Evolutionary conservation across 64 coral and sea anemone genomes (phyloP).

Genomic region (Montipora foliosa): DNA sequence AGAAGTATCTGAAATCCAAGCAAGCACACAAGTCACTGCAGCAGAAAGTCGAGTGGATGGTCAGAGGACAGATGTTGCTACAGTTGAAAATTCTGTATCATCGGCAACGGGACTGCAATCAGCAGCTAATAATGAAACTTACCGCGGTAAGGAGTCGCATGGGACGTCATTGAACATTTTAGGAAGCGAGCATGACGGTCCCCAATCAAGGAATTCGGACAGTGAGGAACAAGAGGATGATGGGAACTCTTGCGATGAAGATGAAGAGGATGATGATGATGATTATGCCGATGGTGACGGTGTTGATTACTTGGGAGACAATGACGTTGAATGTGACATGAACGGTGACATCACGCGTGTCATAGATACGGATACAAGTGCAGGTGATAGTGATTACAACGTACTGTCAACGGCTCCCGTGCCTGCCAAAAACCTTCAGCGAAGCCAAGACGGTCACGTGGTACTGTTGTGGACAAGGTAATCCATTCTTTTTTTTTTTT

Average conservation of each 20-base stretch:
- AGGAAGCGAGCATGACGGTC: neutral
- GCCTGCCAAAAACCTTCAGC: conserved; percentile 64
- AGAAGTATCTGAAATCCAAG: neutral
- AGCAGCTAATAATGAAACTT: conserved; percentile 49
- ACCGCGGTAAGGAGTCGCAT: neutral
- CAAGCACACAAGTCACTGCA: neutral
- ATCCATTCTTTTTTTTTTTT: neutral
- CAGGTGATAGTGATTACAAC: conserved; percentile 14
- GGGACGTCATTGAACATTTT: neutral
- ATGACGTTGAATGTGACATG: conserved; percentile 17
- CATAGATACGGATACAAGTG: conserved; percentile 17
- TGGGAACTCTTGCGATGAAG: conserved; percentile 38
- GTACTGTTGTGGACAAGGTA: conserved; percentile 73
- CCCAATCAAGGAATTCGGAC: conserved; percentile 10
- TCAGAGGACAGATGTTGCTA: neutral
- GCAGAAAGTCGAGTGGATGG: conserved; percentile 26
- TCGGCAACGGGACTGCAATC: conserved; percentile 31
- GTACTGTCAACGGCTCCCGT: neutral
- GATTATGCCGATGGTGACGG: conserved; percentile 36
- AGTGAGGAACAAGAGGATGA: conserved; percentile 61
- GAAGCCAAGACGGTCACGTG: conserved; percentile 62
- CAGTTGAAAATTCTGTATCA: conserved; percentile 28
- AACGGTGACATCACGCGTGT: conserved; percentile 12
- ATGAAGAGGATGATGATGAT: conserved; percentile 53
- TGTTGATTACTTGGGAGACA: neutral